phyloP scores from a whole-genome alignment of 2,113 vertebrate genomes.

The Elephas maximus region DNA sequence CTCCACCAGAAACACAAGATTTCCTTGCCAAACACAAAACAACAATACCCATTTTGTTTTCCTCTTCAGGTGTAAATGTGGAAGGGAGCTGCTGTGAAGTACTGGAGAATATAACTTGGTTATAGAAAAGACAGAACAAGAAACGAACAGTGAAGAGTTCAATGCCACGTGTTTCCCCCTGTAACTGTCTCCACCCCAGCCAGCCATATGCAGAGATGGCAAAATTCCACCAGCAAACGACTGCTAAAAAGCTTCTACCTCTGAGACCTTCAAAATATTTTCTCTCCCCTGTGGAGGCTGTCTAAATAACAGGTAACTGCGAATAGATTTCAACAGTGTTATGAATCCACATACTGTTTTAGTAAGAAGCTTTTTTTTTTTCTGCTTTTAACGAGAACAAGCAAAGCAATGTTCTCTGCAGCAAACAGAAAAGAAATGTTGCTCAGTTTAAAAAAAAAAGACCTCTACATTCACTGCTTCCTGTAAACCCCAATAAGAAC shows the following conservation, averaged over 20 bases:
- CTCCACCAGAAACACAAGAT: conserved; percentile 44
- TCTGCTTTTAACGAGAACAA: not conserved
- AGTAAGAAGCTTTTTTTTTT: not conserved
- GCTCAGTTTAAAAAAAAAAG: conserved; percentile 43
- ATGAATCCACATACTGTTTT: not conserved
- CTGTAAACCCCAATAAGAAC: not conserved
- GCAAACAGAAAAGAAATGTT: conserved; percentile 39
- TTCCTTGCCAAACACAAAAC: conserved; percentile 43
- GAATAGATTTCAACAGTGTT: not conserved
- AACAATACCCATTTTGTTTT: not conserved
- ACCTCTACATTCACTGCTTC: not conserved
- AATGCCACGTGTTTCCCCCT: no score
- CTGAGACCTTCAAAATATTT: not conserved
- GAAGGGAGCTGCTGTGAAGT: not conserved
- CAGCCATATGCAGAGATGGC: not conserved
- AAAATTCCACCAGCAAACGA: not conserved
- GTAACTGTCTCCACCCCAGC: not conserved
- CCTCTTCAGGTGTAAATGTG: not conserved
- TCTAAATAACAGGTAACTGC: conserved; percentile 5
- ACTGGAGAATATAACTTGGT: not conserved
- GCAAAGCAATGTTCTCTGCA: conserved; percentile 38
- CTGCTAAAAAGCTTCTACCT: not conserved
- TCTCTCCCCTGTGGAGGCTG: not conserved
- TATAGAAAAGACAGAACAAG: conserved; percentile 7
- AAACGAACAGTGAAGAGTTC: not conserved